Conservation (phyloP, 2,797 vertebrate species). For the Paramormyrops hopkinsi region DNA sequence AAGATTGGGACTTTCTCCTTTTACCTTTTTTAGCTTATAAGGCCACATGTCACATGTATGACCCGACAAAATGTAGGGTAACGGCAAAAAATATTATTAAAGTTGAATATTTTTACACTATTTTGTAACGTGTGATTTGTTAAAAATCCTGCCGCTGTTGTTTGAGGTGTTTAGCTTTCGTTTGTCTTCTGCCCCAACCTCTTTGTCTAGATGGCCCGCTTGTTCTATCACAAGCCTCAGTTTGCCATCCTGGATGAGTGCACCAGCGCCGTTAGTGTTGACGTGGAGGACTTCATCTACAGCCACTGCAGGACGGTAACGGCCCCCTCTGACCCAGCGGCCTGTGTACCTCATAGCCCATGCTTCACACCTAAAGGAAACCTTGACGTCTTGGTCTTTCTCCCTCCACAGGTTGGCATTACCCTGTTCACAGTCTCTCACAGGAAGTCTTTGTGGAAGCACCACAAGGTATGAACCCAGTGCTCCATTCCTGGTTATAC, state of each 20-base stretch:
- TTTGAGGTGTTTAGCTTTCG: background rate
- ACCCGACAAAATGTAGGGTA: background rate
- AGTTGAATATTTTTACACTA: background rate
- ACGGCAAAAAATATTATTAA: background rate
- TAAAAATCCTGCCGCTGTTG: background rate
- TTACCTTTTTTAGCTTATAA: background rate
- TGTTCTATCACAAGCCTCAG: constrained; percentile 98
- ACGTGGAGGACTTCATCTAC: constrained; percentile 95
- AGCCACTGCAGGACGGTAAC: constrained; percentile 86
- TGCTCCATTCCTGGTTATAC: background rate
- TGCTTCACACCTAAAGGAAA: background rate
- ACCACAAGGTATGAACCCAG: constrained; percentile 73
- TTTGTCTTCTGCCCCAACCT: background rate
- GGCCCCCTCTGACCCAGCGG: background rate
- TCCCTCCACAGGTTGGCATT: constrained; percentile 79
- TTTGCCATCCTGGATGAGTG: constrained; percentile 98
- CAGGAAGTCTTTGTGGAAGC: constrained; percentile 96
- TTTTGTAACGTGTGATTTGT: background rate
- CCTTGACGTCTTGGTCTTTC: constrained; percentile 21
- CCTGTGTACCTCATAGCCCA: background rate
- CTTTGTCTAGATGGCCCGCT: constrained; percentile 79
- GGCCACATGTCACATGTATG: background rate
- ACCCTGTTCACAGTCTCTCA: constrained; percentile 95
- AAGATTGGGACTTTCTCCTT: background rate
- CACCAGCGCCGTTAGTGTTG: constrained; percentile 94